Evolutionary conservation across 2,113 vertebrate species (phyloP).

Genomic region (Sander lucioperca): DNA sequence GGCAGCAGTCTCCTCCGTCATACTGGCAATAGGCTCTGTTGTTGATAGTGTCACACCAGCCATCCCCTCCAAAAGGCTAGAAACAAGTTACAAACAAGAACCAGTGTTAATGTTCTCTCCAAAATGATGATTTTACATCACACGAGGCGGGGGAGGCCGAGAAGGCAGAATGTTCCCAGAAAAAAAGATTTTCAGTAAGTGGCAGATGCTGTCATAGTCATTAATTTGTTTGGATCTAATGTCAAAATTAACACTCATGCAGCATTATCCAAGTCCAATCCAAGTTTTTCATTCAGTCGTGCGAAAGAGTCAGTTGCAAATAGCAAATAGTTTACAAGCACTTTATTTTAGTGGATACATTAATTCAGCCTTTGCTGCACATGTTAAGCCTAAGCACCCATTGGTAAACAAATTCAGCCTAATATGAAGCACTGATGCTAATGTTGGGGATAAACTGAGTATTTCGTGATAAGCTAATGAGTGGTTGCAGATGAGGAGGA

Average conservation of each 20-base stretch:
- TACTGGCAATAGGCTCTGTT: slow-evolving; percentile 97
- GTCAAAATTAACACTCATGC: slow-evolving; percentile 38
- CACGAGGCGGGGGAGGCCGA: neutral
- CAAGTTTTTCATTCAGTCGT: slow-evolving; percentile 15
- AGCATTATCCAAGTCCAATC: slow-evolving; percentile 5
- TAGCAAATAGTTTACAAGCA: neutral
- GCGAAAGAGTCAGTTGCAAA: neutral
- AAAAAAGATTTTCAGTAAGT: slow-evolving; percentile 49
- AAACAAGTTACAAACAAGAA: slow-evolving; percentile 61
- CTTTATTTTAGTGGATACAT: neutral
- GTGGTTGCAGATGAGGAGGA: neutral
- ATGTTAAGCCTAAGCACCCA: neutral
- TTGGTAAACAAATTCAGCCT: neutral
- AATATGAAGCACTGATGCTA: neutral
- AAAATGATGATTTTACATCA: slow-evolving; percentile 27
- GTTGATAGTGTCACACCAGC: slow-evolving; percentile 98
- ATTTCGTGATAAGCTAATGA: neutral
- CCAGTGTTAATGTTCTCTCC: slow-evolving; percentile 25
- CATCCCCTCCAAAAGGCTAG: slow-evolving; percentile 96
- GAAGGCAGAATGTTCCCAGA: slow-evolving; percentile 24
- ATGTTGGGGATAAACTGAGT: neutral
- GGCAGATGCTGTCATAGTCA: slow-evolving; percentile 15
- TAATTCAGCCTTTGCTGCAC: neutral
- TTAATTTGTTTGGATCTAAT: slow-evolving; percentile 31
- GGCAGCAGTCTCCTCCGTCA: slow-evolving; percentile 97